Base-by-base conservation (phyloP, 1,140 invertebrate genomes). In the Oedothorax gibbosus region DNA sequence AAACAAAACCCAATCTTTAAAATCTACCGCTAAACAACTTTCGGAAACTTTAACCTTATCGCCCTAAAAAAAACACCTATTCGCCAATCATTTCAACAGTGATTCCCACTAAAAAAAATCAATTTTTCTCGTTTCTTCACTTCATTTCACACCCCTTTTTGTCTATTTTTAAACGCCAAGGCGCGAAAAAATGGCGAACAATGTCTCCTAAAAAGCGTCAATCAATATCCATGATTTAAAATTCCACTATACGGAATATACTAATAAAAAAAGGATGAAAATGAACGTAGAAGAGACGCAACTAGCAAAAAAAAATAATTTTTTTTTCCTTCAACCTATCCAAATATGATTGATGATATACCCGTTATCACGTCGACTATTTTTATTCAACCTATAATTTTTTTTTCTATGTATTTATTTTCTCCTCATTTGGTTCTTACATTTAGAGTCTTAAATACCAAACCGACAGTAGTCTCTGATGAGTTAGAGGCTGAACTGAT, bases 181-280 rank as follows among this genome's bases (percentile, higher is more conserved):
- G 20, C 9, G 49, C 21, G 35, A 54, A 68, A 71, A 35, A 75
- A 20, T 75, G 20, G 18, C 57, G 57, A 62, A 62, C 57, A 18
- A 15, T 62, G 18, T 75, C 54, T 75, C 51, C 54, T 20, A 35
- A 10, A 60, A 57, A 51, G 21, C 64, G 35, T 35, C 21, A 81
- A 81, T 81, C 78, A 60, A 81, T 81, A 71, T 6, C 21, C 66
- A 71, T 71, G 78, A 81, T 81, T 81, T 81, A 71, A 81, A 81
- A 81, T 71, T 81, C 54, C 50, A 56, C n/a, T 56, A 18, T 69
- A 57, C 51, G 66, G 62, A 8, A 18, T 11, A 62, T 50, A 57
- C 56, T 57, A 54, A 50, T 51, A 71, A 12, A 50, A 53, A 71
- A 54, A 35, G 49, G 10, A 50, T 62, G 9, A 75, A 75, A 12